Evolutionary conservation across 2,888 invertebrate species (phyloP), one percentile per base, ranked within the genome.

Genomic region (Pristionchus maxplancki): DNA sequence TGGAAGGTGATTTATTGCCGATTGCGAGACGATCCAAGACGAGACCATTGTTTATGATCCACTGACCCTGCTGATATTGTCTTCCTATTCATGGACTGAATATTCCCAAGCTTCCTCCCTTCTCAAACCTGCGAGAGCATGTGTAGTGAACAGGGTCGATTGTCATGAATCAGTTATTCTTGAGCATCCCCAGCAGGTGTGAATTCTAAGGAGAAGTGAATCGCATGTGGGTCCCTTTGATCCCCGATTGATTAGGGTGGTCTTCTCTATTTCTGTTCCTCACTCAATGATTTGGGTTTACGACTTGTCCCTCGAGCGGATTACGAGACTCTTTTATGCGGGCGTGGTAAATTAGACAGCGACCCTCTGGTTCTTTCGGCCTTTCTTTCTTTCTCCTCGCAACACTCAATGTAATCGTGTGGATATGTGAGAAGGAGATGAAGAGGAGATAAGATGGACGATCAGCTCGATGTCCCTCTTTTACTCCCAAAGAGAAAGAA

Each of bases 221-320:
- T 50, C 50, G 50, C 13, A 15, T 20, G 24, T 58, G 24, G 58
- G n/a, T 20, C n/a, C n/a, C 11, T 50, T 50, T 20, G 50, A 20
- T 50, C 50, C 50, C 50, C 11, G 44, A 44, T 44, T n/a, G 24
- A 58, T 24, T 0, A 0, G 58, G 24, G 2, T 4, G 58, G n/a
- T 44, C 44, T 6, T 44, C n/a, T 3, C 20, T 50, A 8, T 50
- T 50, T 50, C 8, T 50, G 50, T 50, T 50, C 50, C 50, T 58
- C 58, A 58, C 58, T 58, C 58, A 58, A 58, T 58, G 58, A 58
- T 58, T 58, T 58, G 58, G 58, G 58, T 58, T 58, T 58, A 58
- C 58, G 58, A 58, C n/a, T 3, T 58, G 58, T 58, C 58, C 58
- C 24, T 24, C 20, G 50, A 50, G 50, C 58, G 58, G 58, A 58